A percentile compares a stretch with the other conserved stretches of the same genome.
phyloP scores from a whole-genome alignment of 2,888 invertebrate genomes.

The Diarsia mendica region DNA sequence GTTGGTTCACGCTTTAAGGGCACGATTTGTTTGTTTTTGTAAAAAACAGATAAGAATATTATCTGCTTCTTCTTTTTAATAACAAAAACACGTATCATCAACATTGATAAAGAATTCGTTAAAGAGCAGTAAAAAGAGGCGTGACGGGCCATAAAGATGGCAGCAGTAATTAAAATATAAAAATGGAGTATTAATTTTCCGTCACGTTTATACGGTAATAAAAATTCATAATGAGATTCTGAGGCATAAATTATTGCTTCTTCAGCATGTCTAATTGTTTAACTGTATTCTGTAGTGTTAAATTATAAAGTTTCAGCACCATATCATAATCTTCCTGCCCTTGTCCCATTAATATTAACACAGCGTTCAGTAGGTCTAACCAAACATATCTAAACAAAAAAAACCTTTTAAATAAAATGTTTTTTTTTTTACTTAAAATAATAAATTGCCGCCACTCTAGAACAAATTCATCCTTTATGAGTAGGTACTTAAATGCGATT shows the following conservation, averaged over 20 bases:
- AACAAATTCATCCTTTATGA: no score
- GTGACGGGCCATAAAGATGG: conserved; percentile 73
- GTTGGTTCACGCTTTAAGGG: no score
- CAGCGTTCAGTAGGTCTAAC: no score
- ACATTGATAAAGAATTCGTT: conserved; percentile 37
- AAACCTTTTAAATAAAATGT: no score
- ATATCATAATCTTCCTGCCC: no score
- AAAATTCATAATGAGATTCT: conserved; percentile 61
- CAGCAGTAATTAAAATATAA: conserved; percentile 72
- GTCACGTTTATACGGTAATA: conserved; percentile 67
- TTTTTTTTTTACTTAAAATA: no score
- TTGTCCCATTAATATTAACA: no score
- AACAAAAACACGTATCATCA: conserved; percentile 1
- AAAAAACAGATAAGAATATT: neutral
- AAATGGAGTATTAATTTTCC: conserved; percentile 68
- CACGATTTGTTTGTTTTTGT: no score
- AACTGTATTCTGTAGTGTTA: conserved; percentile 55
- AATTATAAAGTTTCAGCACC: conserved; percentile 26
- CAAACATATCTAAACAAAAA: no score
- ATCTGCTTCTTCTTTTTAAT: conserved; percentile 3
- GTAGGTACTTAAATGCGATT: no score
- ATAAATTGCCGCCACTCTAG: no score
- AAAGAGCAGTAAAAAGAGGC: conserved; percentile 65
- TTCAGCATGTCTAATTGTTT: conserved; percentile 54
- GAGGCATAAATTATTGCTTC: conserved; percentile 48